Conservation (phyloP, 2,888 invertebrate species). For the Chrysopilus asiliformis region DNA sequence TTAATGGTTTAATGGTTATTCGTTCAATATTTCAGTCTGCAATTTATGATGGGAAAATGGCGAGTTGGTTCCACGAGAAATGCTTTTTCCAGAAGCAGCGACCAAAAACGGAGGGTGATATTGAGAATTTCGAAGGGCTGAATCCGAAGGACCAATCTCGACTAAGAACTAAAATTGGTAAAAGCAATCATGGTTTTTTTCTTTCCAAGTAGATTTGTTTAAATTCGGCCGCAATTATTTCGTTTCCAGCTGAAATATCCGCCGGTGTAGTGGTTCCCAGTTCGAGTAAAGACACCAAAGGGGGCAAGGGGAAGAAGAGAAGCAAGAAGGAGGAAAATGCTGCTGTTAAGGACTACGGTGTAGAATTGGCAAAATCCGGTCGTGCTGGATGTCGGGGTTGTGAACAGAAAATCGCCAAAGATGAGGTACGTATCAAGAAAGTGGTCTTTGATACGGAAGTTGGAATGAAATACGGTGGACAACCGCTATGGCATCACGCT, state of each 20-base stretch:
- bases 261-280: no score
- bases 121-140: constrained; percentile 65
- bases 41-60: constrained; percentile 71
- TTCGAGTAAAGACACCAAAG: not conserved
- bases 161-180: constrained; percentile 55
- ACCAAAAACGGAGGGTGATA: constrained; percentile 59
- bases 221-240: no score
- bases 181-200: constrained; percentile 14
- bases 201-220: not conserved
- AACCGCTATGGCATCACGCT: constrained; percentile 81
- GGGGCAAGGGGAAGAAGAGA: constrained; percentile 44
- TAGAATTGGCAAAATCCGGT: constrained; percentile 79
- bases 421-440: constrained; percentile 63
- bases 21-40: constrained; percentile 49
- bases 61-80: constrained; percentile 76
- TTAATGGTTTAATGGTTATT: no score
- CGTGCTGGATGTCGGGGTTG: constrained; percentile 71
- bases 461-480: constrained; percentile 68
- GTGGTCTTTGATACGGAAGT: constrained; percentile 72
- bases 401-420: constrained; percentile 66
- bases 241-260: no score
- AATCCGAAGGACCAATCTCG: constrained; percentile 74
- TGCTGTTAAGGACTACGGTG: constrained; percentile 50
- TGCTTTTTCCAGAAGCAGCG: constrained; percentile 80
- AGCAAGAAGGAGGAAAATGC: constrained; percentile 31